Evolutionary conservation across 2,888 invertebrate genomes (phyloP).

Genomic region (Cynaeus angustus): DNA sequence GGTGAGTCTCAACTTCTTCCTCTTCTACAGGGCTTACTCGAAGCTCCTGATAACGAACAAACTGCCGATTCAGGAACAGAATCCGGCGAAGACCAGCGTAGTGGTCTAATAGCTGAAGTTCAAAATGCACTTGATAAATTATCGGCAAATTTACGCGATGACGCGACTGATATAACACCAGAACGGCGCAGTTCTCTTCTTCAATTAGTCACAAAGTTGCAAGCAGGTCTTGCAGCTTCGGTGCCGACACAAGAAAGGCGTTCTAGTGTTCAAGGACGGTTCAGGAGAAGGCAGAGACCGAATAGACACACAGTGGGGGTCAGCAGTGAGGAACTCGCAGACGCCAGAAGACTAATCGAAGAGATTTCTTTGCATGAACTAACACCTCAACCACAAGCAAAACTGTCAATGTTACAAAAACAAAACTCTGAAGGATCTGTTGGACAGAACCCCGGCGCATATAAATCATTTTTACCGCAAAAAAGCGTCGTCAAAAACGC

Average conservation of each 20-base stretch:
- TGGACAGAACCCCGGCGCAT: slow-evolving; percentile 50
- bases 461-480: slow-evolving; percentile 44
- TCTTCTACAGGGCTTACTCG: slow-evolving; percentile 79
- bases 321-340: slow-evolving; percentile 85
- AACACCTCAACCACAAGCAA: slow-evolving; percentile 56
- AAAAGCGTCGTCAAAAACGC: slow-evolving; percentile 67
- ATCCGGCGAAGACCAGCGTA: slow-evolving; percentile 81
- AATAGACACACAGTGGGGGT: slow-evolving; percentile 89
- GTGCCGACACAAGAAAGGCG: slow-evolving; percentile 66
- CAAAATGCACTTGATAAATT: slow-evolving; percentile 69
- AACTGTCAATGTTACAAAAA: slow-evolving; percentile 67
- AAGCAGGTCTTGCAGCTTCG: slow-evolving; percentile 71
- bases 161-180: slow-evolving; percentile 71
- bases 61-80: slow-evolving; percentile 80
- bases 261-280: slow-evolving; percentile 69
- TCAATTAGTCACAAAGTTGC: slow-evolving; percentile 83
- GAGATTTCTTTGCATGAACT: slow-evolving; percentile 73
- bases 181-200: slow-evolving; percentile 87
- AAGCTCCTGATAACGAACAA: slow-evolving; percentile 70
- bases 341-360: slow-evolving; percentile 85
- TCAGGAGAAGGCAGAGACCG: slow-evolving; percentile 77
- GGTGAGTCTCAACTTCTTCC: slow-evolving; percentile 86
- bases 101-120: slow-evolving; percentile 74
- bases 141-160: slow-evolving; percentile 69
- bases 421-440: slow-evolving; percentile 73